Conservation (phyloP, 92 coral and sea anemone species). For the Phenganax subtilis region DNA sequence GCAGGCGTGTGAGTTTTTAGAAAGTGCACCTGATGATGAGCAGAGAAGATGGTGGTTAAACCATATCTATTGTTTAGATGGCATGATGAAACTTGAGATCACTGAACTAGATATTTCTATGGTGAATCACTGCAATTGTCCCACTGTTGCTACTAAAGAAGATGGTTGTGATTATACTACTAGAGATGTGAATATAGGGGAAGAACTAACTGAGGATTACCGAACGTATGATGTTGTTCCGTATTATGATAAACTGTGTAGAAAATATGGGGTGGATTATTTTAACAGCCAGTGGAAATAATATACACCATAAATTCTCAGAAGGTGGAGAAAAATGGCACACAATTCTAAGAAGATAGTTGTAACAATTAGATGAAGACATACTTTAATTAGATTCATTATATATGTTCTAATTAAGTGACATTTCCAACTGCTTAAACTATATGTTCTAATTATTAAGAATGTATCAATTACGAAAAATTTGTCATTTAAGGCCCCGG, state of each 20-base stretch:
- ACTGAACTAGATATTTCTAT: neutral
- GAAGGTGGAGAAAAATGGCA: no score
- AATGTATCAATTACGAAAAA: neutral
- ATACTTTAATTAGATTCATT: no score
- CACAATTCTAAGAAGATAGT: no score
- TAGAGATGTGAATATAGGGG: conserved; percentile 42
- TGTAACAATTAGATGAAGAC: no score
- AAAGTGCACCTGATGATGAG: conserved; percentile 33
- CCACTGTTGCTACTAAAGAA: conserved; percentile 9
- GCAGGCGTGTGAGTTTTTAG: conserved; percentile 19
- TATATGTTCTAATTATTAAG: no score
- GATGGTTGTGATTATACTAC: conserved; percentile 30
- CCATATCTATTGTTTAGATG: conserved; percentile 25
- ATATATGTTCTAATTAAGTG: neutral
- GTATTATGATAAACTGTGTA: conserved; percentile 32
- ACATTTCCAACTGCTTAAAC: no score
- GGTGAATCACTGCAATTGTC: conserved; percentile 31
- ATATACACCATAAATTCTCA: neutral
- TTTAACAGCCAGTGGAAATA: conserved; percentile 1
- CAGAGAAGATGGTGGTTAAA: conserved; percentile 30
- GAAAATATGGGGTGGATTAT: conserved; percentile 28
- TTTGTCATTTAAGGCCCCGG: conserved; percentile 17
- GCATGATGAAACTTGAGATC: neutral
- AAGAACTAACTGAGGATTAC: conserved; percentile 44
- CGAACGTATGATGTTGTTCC: conserved; percentile 18